Evolutionary conservation across 2,797 vertebrate species (phyloP), one percentile per base, ranked within the genome.

Genomic region (Adelosebastes latens): DNA sequence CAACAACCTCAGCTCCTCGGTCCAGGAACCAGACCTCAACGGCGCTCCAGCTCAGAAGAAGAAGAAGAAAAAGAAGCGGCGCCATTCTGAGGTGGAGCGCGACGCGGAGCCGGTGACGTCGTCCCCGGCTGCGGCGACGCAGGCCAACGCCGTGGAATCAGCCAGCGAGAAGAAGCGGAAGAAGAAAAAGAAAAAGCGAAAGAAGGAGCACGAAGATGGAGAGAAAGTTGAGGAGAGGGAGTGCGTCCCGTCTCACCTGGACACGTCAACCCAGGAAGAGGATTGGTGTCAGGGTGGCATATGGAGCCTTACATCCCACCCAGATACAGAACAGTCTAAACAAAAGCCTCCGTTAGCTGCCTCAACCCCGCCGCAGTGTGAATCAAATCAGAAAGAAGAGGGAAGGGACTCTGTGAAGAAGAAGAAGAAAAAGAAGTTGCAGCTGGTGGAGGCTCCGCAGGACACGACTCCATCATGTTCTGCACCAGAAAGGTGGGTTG

Each of bases 281-380:
- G 95, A 96, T 39, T 96, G 96, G 96, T 93, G 94, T 89, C 93
- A 94, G n/a, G 90, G 91, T 1, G 94, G 95, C 58, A 84, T 90
- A n/a, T 96, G 95, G 96, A 95, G 88, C 64, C 81, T 96, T 2
- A 69, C 79, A 0, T 25, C 88, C 13, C 58, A 74, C 18, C 63
- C 69, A 27, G 69, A 78, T 8, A 32, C 75, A 42, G 79, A 85
- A 27, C 72, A 75, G 72, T 56, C 77, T 1, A 75, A 84, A 24
- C 75, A 75, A 25, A 87, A 67, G 34, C 32, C 55, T 64, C 70
- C 14, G 42, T 18, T 39, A 20, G 76, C 80, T 2, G 10, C 36
- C 13, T 4, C 49, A 7, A 39, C 73, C 22, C 29, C 42, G 8
- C 32, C 8, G 2, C 76, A 27, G 55, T 22, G 36, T 1, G 49